Percentiles rank a stretch among this genome's conserved stretches.
Evolutionary conservation across 2,888 invertebrate genomes (phyloP).

Genomic region (Macrophya annulata): DNA sequence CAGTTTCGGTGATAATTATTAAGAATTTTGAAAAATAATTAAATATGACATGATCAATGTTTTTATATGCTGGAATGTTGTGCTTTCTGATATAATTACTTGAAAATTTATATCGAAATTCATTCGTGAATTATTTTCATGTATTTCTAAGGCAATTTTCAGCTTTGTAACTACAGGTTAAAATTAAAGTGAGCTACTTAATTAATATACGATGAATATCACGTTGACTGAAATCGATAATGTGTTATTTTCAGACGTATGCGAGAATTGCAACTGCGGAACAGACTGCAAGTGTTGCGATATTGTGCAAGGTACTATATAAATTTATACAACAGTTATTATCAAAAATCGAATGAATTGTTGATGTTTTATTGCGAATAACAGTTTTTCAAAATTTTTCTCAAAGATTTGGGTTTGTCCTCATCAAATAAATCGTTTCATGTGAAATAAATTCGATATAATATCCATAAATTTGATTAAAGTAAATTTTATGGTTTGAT

Average conservation of each 20-base stretch:
- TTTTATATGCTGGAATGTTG: not conserved
- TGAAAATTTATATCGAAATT: not conserved
- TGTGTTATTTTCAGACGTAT: conserved; percentile 67
- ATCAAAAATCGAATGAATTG: not conserved
- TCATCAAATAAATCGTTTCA: not conserved
- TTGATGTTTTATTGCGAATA: not conserved
- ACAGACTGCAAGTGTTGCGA: conserved; percentile 74
- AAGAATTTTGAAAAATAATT: not conserved
- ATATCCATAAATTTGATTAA: not conserved
- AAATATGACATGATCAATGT: not conserved
- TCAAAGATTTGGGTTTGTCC: not conserved
- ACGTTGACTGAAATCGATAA: not conserved
- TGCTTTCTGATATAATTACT: not conserved
- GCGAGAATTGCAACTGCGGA: conserved; percentile 75
- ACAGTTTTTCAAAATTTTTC: not conserved
- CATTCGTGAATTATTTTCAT: not conserved
- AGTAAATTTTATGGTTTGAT: not conserved
- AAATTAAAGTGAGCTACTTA: not conserved
- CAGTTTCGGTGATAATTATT: not conserved
- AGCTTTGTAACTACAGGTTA: not conserved
- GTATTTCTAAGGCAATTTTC: not conserved
- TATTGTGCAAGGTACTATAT: conserved; percentile 66
- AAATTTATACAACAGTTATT: conserved; percentile 22
- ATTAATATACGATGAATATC: conserved; percentile 20
- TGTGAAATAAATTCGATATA: not conserved